Conservation (phyloP, 1,140 invertebrate species). For the Trichonephila clavipes region DNA sequence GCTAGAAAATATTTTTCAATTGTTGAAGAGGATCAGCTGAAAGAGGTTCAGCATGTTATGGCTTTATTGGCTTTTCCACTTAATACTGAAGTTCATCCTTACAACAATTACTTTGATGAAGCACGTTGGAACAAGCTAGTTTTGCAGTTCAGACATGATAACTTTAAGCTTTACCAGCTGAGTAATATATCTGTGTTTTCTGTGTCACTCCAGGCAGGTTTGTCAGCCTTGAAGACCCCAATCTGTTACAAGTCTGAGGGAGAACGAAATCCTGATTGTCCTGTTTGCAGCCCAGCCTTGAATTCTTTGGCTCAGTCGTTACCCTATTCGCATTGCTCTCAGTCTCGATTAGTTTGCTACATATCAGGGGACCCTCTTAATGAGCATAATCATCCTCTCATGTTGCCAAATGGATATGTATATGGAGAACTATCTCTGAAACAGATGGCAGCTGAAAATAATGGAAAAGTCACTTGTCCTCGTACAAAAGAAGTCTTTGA, state of each 20-base stretch:
- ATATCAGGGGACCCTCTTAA: slow-evolving; percentile 96
- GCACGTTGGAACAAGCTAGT: slow-evolving; percentile 91
- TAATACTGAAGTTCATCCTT: slow-evolving; percentile 86
- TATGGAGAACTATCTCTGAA: slow-evolving; percentile 96
- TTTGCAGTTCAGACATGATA: slow-evolving; percentile 94
- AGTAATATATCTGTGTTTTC: slow-evolving; percentile 94
- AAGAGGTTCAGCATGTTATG: slow-evolving; percentile 96
- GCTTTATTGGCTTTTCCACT: slow-evolving; percentile 94
- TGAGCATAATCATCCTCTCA: slow-evolving; percentile 98
- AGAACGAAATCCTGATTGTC: slow-evolving; percentile 90
- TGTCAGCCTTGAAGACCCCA: slow-evolving; percentile 97
- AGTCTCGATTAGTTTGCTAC: slow-evolving; percentile 94
- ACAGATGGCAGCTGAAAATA: slow-evolving; percentile 93
- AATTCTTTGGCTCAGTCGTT: slow-evolving; percentile 92
- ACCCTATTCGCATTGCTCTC: slow-evolving; percentile 97
- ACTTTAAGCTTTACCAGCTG: slow-evolving; percentile 95
- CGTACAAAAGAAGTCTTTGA: slow-evolving; percentile 94
- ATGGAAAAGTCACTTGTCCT: slow-evolving; percentile 93
- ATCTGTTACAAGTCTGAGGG: slow-evolving; percentile 82
- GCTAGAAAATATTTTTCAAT: slow-evolving; percentile 94
- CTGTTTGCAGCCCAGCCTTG: slow-evolving; percentile 94
- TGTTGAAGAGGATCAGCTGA: slow-evolving; percentile 91
- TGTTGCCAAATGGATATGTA: slow-evolving; percentile 98
- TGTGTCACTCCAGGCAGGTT: slow-evolving; percentile 93
- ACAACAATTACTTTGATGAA: slow-evolving; percentile 86